These are phyloP conservation scores for Agrotis puta DNA, from an alignment of 2,888 invertebrate genomes.

Conservation along the genomic window DNA sequence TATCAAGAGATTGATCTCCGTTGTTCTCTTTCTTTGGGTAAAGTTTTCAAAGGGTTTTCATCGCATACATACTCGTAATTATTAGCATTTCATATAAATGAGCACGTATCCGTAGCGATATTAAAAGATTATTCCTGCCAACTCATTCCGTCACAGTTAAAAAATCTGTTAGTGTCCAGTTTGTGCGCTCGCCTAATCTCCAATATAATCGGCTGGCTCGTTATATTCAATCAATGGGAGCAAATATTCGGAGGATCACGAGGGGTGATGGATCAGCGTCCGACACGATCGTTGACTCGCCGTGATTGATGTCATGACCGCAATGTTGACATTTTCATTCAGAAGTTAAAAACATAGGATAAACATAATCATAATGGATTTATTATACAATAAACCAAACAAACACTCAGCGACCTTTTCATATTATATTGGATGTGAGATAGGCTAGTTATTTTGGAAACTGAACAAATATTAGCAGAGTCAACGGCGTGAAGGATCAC, in stretches of 20 bases:
- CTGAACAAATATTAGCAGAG: conserved; percentile 10
- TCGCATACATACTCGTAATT: neutral
- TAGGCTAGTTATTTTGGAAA: conserved; percentile 15
- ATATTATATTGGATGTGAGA: neutral
- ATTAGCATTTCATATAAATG: conserved; percentile 6
- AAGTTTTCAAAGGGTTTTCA: neutral
- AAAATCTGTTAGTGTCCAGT: neutral
- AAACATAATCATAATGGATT: neutral
- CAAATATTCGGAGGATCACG: conserved; percentile 44
- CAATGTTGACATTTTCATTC: conserved; percentile 10
- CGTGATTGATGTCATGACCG: conserved; percentile 41
- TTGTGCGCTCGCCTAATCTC: conserved; percentile 11
- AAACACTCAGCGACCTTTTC: neutral
- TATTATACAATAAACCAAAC: neutral
- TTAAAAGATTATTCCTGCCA: conserved; percentile 15
- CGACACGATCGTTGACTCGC: conserved; percentile 8
- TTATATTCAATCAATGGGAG: conserved; percentile 41
- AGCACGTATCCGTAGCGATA: neutral
- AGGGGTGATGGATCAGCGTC: conserved; percentile 34
- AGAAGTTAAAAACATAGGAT: neutral
- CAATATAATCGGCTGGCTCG: conserved; percentile 9
- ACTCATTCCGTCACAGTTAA: conserved; percentile 4
- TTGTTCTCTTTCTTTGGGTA: neutral
- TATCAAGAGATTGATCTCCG: no score
- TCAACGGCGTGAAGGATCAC: neutral